A percentile compares a stretch with the other conserved stretches of the same genome.
These are phyloP conservation scores for Galago senegalensis DNA, from an alignment of 2,797 vertebrate genomes.

Conservation along the genomic window DNA sequence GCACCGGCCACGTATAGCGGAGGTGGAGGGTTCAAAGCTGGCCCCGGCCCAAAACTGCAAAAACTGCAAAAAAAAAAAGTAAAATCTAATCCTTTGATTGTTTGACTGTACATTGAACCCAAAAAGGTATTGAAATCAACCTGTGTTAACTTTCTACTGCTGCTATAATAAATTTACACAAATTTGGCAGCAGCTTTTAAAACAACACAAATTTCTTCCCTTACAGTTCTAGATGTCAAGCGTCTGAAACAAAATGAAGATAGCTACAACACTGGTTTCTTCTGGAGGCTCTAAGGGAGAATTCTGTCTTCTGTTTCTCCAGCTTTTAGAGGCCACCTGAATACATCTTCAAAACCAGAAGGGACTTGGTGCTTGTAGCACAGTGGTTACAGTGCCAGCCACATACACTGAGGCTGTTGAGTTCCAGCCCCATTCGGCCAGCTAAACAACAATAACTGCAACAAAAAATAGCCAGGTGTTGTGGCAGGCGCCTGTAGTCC, in stretches of 20 bases:
- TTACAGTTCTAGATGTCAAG: not conserved
- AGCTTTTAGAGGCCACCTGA: not conserved
- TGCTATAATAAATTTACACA: not conserved
- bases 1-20: too few relatives aligned
- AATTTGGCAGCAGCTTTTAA: not conserved
- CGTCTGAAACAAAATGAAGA: not conserved
- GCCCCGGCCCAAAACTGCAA: too few relatives aligned
- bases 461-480: too few relatives aligned
- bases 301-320: not conserved
- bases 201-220: not conserved
- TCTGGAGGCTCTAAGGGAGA: not conserved
- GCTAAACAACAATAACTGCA: too few relatives aligned
- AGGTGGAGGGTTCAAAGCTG: too few relatives aligned
- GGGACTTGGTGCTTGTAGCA: too few relatives aligned
- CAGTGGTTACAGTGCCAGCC: too few relatives aligned
- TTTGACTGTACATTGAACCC: not conserved
- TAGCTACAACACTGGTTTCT: not conserved
- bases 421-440: too few relatives aligned
- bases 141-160: not conserved
- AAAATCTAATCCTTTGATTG: constrained; percentile 24
- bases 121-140: not conserved
- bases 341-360: constrained; percentile 12
- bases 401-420: too few relatives aligned
- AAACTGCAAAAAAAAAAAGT: too few relatives aligned
- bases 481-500: too few relatives aligned